Percentiles rank a stretch among this genome's conserved stretches.
These are phyloP conservation scores for Aethes cnicana DNA, from an alignment of 2,888 invertebrate species.

Conservation along the genomic window DNA sequence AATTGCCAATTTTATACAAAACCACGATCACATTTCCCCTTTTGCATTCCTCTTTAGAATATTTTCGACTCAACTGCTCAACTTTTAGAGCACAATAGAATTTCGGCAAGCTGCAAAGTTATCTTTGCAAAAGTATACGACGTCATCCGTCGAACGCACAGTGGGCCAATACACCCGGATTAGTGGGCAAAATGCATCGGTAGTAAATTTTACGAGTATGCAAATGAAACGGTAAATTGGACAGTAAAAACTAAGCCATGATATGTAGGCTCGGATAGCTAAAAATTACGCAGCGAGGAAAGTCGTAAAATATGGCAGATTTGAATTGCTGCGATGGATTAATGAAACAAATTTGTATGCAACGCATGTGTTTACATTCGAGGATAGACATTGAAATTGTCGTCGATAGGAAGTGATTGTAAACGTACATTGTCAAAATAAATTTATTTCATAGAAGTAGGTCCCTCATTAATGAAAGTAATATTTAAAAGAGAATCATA, in stretches of 20 bases:
- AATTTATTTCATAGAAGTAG: too few relatives aligned
- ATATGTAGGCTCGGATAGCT: slow-evolving; percentile 49
- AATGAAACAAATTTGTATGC: too few relatives aligned
- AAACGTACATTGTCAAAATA: too few relatives aligned
- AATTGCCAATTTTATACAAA: slow-evolving; percentile 44
- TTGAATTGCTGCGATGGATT: neutral
- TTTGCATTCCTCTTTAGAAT: neutral
- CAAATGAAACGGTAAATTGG: slow-evolving; percentile 69
- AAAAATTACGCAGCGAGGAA: slow-evolving; percentile 13
- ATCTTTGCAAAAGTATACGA: slow-evolving; percentile 24
- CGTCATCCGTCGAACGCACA: slow-evolving; percentile 39
- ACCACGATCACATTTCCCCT: neutral
- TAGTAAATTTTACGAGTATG: slow-evolving; percentile 79
- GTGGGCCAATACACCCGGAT: slow-evolving; percentile 60
- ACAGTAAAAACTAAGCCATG: slow-evolving; percentile 67
- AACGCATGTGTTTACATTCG: too few relatives aligned
- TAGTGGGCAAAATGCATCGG: slow-evolving; percentile 74
- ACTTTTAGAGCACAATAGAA: neutral
- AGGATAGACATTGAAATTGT: too few relatives aligned
- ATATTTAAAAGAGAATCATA: too few relatives aligned
- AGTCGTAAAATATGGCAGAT: slow-evolving; percentile 36
- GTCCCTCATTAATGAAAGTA: too few relatives aligned
- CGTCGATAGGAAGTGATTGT: too few relatives aligned
- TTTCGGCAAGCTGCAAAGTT: neutral
- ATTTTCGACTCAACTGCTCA: slow-evolving; percentile 22